These are phyloP conservation scores for Nymphalis polychloros DNA, from an alignment of 2,888 invertebrate genomes.

Conservation along the genomic window DNA sequence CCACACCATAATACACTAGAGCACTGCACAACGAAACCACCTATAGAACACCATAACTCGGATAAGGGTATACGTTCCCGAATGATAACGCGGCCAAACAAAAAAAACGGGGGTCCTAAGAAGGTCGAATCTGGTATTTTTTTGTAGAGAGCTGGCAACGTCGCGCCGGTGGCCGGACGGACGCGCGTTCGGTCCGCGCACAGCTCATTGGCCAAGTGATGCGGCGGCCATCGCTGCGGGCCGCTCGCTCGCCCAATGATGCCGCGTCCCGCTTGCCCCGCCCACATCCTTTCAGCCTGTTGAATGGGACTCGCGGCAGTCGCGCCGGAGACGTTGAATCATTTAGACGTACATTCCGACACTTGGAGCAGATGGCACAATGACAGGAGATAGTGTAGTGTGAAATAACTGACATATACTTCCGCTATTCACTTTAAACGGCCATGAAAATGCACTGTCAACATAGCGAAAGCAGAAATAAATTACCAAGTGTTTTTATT, in stretches of 20 bases:
- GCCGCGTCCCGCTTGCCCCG: constrained; percentile 78
- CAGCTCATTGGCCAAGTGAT: constrained; percentile 79
- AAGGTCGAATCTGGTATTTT: constrained; percentile 81
- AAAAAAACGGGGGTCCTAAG: constrained; percentile 80
- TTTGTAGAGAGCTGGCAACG: constrained; percentile 79
- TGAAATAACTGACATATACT: neutral
- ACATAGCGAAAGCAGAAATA: neutral
- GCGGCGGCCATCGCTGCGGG: constrained; percentile 76
- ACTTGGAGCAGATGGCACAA: constrained; percentile 37
- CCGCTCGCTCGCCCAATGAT: constrained; percentile 70
- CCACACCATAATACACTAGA: constrained; percentile 79
- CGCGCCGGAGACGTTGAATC: constrained; percentile 54
- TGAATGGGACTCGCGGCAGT: constrained; percentile 77
- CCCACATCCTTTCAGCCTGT: constrained; percentile 75
- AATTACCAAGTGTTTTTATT: neutral
- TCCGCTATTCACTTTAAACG: neutral
- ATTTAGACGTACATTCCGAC: constrained; percentile 43
- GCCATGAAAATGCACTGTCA: neutral
- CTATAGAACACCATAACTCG: constrained; percentile 73
- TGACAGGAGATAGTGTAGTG: constrained; percentile 19
- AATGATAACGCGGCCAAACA: constrained; percentile 80
- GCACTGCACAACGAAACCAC: constrained; percentile 72
- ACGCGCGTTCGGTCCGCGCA: constrained; percentile 78
- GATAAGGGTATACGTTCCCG: constrained; percentile 77
- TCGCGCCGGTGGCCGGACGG: constrained; percentile 71